These are phyloP conservation scores for Automeris io DNA, from an alignment of 2,888 invertebrate species.

Conservation along the genomic window DNA sequence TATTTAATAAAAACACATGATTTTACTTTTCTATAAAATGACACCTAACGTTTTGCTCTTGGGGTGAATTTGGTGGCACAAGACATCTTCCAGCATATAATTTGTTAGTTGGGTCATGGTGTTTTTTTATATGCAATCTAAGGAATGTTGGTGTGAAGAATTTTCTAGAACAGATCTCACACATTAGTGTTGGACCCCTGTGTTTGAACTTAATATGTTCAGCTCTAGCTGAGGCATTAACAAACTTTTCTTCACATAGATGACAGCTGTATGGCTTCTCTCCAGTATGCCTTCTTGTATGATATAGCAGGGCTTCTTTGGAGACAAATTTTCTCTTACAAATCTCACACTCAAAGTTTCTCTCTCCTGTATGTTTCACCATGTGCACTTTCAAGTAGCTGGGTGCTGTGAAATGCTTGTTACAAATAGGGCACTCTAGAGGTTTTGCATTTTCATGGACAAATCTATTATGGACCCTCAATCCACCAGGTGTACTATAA, in stretches of 20 bases:
- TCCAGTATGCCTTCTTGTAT: conserved; percentile 61
- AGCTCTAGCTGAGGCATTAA: conserved; percentile 62
- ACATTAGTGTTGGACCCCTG: conserved; percentile 52
- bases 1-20: no score
- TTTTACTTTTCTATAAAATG: background rate
- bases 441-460: conserved; percentile 57
- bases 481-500: conserved; percentile 56
- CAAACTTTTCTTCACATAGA: conserved; percentile 53
- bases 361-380: conserved; percentile 62
- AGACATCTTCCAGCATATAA: conserved; percentile 43
- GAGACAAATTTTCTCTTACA: conserved; percentile 57
- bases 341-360: conserved; percentile 55
- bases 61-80: conserved; percentile 44
- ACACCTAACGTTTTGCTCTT: conserved; percentile 44
- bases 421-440: conserved; percentile 52
- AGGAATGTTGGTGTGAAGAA: conserved; percentile 61
- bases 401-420: conserved; percentile 63
- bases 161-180: conserved; percentile 55
- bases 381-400: conserved; percentile 59
- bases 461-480: conserved; percentile 58
- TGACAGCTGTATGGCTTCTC: conserved; percentile 63
- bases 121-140: conserved; percentile 52
- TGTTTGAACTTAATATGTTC: conserved; percentile 66
- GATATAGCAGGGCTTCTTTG: conserved; percentile 61
- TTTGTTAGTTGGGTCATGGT: conserved; percentile 57